Evolutionary conservation across 2,113 vertebrate genomes (phyloP).

Genomic region (Passer domesticus): DNA sequence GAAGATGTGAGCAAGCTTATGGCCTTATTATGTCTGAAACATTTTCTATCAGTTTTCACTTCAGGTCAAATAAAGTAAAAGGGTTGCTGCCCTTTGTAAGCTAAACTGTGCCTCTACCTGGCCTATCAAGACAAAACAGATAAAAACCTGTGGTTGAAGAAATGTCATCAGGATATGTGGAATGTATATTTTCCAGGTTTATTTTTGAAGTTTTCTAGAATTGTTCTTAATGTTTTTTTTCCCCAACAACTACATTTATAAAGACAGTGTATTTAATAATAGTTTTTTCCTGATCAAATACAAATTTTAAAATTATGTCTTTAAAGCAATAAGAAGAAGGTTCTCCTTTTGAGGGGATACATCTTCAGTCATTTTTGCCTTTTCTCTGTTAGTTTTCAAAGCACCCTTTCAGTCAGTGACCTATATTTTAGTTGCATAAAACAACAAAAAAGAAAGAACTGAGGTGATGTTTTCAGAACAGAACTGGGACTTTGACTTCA

Average conservation of each 20-base stretch:
- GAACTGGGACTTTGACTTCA: neutral
- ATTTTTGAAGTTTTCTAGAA: neutral
- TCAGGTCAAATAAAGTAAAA: constrained; percentile 28
- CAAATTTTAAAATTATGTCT: neutral
- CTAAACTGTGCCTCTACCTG: neutral
- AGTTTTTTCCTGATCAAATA: neutral
- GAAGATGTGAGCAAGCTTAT: neutral
- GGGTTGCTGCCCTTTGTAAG: neutral
- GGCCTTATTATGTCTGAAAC: constrained; percentile 51
- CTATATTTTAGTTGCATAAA: neutral
- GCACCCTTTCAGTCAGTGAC: neutral
- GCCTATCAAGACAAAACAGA: neutral
- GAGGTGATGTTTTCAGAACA: neutral
- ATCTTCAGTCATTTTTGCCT: neutral
- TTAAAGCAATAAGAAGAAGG: neutral
- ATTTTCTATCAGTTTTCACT: constrained; percentile 24
- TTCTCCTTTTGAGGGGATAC: neutral
- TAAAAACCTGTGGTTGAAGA: neutral
- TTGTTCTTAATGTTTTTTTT: neutral
- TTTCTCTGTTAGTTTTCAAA: neutral
- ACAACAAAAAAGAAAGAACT: neutral
- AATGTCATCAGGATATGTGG: neutral
- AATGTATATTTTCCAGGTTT: neutral
- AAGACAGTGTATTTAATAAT: neutral
- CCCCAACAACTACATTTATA: neutral